These are phyloP conservation scores for Anhinga rufa DNA, from an alignment of 2,113 vertebrate genomes.

Conservation along the genomic window DNA sequence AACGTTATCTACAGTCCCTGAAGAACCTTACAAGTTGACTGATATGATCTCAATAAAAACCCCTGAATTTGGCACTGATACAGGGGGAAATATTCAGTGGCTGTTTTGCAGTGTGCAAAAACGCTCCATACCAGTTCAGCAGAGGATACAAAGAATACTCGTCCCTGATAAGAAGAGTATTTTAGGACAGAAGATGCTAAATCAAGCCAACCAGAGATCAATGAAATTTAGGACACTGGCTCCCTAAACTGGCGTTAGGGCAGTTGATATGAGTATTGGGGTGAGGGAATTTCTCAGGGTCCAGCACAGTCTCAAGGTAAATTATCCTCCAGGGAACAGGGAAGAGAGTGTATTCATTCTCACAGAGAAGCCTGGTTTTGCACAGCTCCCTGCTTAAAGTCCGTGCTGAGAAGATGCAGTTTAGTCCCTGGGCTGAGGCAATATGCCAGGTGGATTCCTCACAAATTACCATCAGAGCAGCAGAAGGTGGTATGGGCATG, in stretches of 20 bases:
- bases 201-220: background rate
- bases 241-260: background rate
- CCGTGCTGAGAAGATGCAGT: background rate
- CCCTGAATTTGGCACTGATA: background rate
- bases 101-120: background rate
- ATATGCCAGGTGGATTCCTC: background rate
- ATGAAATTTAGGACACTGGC: background rate
- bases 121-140: background rate
- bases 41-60: background rate
- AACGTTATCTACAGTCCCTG: background rate
- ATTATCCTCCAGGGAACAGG: background rate
- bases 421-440: background rate
- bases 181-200: background rate
- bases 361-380: background rate
- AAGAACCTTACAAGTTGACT: background rate
- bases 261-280: background rate
- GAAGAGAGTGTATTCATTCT: background rate
- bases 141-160: background rate
- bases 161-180: background rate
- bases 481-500: background rate
- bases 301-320: background rate
- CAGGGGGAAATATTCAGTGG: background rate
- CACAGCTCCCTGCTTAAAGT: background rate
- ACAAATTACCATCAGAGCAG: background rate
- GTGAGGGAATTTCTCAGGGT: background rate